A percentile compares a stretch with the other conserved stretches of the same genome.
These are phyloP conservation scores for human (Homo sapiens) DNA, from an alignment of 2,113 vertebrate species.

Conservation along the genomic window DNA sequence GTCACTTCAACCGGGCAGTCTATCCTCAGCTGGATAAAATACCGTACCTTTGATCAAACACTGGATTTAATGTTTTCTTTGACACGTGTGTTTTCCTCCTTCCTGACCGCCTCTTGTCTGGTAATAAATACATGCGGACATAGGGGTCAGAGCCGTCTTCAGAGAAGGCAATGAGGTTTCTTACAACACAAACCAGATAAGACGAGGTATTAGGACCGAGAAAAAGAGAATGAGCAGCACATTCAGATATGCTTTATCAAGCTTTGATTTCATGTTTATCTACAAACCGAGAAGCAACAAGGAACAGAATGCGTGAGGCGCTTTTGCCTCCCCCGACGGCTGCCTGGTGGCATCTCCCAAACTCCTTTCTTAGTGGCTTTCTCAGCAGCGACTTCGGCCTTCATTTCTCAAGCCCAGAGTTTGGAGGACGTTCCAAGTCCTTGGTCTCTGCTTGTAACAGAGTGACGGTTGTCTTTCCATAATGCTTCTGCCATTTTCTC, in stretches of 20 bases:
- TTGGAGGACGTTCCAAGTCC: neutral
- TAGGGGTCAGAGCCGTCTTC: slow-evolving; percentile 96
- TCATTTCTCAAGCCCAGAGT: neutral
- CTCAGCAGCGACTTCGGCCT: neutral
- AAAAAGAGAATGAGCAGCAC: neutral
- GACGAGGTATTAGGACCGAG: neutral
- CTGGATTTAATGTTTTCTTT: slow-evolving; percentile 94
- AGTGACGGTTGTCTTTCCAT: neutral
- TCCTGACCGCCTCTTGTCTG: slow-evolving; percentile 96
- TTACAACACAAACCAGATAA: slow-evolving; percentile 73
- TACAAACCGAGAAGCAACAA: neutral
- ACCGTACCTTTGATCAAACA: slow-evolving; percentile 94
- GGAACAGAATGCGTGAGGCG: neutral
- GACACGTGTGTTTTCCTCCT: slow-evolving; percentile 95
- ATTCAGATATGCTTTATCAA: neutral
- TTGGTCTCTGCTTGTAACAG: neutral
- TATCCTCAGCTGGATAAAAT: neutral
- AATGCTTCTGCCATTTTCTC: neutral
- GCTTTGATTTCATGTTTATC: neutral
- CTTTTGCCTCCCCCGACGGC: neutral
- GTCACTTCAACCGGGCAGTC: neutral
- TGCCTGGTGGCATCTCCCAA: neutral
- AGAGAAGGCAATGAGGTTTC: slow-evolving; percentile 95
- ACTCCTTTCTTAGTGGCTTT: neutral
- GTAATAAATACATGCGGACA: slow-evolving; percentile 95